phyloP scores from a whole-genome alignment of 2,888 invertebrate genomes.

The Plusia festucae region DNA sequence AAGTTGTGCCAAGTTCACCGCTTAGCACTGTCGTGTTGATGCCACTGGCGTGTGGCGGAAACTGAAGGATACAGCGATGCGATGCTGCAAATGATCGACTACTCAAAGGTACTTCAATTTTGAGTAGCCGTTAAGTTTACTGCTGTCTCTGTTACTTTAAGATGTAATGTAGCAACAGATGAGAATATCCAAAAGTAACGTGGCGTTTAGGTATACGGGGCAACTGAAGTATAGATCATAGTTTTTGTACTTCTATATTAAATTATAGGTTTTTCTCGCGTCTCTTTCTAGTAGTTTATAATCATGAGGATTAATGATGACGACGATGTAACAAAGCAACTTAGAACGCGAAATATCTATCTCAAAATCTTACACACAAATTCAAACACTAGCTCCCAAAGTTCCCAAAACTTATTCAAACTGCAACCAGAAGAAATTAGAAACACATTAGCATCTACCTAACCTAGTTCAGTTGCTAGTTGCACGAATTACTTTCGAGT shows the following conservation, averaged over 20 bases:
- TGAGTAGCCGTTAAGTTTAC: not conserved
- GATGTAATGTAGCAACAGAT: no score
- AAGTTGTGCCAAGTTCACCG: conserved; percentile 47
- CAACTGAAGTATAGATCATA: no score
- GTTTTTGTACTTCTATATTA: no score
- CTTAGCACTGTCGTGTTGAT: conserved; percentile 39
- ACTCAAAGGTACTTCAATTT: conserved; percentile 3
- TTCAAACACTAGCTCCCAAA: conserved; percentile 23
- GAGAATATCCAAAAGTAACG: no score
- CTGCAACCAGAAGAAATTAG: conserved; percentile 54
- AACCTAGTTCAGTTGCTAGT: conserved; percentile 39
- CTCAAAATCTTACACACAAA: conserved; percentile 12
- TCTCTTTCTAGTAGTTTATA: no score
- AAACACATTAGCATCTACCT: conserved; percentile 56
- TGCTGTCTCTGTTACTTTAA: no score
- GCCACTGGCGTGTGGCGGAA: conserved; percentile 10
- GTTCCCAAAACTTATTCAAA: conserved; percentile 43
- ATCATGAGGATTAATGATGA: no score
- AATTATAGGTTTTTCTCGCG: no score
- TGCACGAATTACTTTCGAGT: conserved; percentile 41
- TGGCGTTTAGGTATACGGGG: no score
- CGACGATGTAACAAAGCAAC: not conserved
- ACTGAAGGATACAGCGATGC: not conserved
- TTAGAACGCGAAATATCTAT: not conserved
- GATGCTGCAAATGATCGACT: no score